phyloP scores from a whole-genome alignment of 37 sponge, comb jelly and placozoan species.

The Lycopodina hypogea region DNA sequence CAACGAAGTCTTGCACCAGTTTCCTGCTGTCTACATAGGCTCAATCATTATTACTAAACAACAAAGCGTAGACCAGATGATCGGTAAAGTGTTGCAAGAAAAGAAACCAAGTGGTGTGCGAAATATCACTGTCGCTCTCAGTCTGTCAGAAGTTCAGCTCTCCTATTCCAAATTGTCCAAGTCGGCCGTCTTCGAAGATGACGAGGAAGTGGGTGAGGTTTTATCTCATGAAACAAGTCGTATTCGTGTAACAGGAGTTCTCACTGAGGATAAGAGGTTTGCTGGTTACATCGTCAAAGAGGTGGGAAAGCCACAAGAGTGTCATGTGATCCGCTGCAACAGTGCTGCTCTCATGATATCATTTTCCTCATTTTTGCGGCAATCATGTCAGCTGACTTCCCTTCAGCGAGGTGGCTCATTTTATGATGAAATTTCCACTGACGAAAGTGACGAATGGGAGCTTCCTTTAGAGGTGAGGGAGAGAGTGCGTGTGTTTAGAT shows the following conservation, averaged over 20 bases:
- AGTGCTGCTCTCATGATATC: slow-evolving; percentile 51
- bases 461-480: slow-evolving; percentile 14
- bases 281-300: slow-evolving; percentile 60
- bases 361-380: slow-evolving; percentile 34
- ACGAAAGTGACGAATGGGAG: slow-evolving; percentile 37
- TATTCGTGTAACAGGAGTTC: slow-evolving; percentile 47
- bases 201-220: background rate
- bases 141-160: slow-evolving; percentile 35
- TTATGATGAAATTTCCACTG: slow-evolving; percentile 46
- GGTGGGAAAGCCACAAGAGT: slow-evolving; percentile 41
- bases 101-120: slow-evolving; percentile 15
- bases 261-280: slow-evolving; percentile 41
- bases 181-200: background rate
- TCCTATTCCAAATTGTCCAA: background rate
- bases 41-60: slow-evolving; percentile 11
- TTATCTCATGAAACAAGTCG: slow-evolving; percentile 42
- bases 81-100: slow-evolving; percentile 33
- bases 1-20: slow-evolving; percentile 31
- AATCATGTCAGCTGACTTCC: slow-evolving; percentile 52
- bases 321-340: slow-evolving; percentile 53
- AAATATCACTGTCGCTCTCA: slow-evolving; percentile 40
- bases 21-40: slow-evolving; percentile 50
- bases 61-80: slow-evolving; percentile 33
- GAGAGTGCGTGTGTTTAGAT: background rate
- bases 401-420: slow-evolving; percentile 48